phyloP scores from a whole-genome alignment of 2,113 vertebrate species.

The Gallinago undulata region DNA sequence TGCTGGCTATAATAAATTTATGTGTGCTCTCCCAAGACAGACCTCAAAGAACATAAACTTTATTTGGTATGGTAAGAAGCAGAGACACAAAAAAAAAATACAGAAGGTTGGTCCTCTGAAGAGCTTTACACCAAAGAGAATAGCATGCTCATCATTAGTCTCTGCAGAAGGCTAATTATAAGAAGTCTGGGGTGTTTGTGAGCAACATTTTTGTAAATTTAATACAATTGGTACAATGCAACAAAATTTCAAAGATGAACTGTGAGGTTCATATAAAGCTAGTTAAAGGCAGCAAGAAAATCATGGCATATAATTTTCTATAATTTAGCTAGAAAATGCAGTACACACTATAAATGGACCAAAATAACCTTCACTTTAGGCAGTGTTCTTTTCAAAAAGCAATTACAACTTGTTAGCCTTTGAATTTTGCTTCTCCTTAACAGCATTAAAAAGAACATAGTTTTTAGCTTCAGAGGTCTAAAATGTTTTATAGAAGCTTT shows the following conservation, averaged over 20 bases:
- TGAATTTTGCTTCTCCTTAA: conserved; percentile 32
- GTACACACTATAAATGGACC: conserved; percentile 7
- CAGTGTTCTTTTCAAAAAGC: conserved; percentile 26
- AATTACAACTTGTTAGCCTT: conserved; percentile 31
- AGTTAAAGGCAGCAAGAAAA: background rate
- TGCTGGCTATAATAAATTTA: background rate
- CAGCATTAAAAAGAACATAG: background rate
- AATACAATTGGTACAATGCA: background rate
- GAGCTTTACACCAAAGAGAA: background rate
- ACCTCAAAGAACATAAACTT: background rate
- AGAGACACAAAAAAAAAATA: background rate
- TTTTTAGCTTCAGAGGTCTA: conserved; percentile 27
- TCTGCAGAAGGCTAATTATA: background rate
- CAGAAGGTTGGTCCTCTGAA: background rate
- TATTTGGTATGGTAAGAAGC: background rate
- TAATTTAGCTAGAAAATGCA: conserved; percentile 42
- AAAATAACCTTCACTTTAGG: conserved; percentile 40
- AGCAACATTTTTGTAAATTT: background rate
- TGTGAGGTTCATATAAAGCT: background rate
- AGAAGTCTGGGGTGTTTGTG: background rate
- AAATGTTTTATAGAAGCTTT: conserved; percentile 31
- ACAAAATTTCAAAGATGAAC: background rate
- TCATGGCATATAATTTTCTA: conserved; percentile 22
- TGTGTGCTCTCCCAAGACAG: background rate
- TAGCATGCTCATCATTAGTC: background rate